Base-by-base conservation (phyloP, 2,113 vertebrate genomes). In the Corythornis madagascariensis region DNA sequence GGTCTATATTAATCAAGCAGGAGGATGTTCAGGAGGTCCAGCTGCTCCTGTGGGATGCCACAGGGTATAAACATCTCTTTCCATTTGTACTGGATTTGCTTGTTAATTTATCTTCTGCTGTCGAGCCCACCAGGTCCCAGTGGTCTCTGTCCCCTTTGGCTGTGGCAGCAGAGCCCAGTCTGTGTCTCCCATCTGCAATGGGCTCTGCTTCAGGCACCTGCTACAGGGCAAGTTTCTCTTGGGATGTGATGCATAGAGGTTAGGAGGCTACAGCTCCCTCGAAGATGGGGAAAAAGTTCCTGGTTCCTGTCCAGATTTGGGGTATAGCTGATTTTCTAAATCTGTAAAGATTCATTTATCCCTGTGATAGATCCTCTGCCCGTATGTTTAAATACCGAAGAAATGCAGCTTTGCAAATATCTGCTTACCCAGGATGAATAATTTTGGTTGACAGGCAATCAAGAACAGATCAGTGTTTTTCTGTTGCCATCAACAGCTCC, bases 71-170 rank as follows among this genome's bases (percentile, higher is more conserved):
- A 14, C 4, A 21, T 1, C 17, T 86, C 26, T 35, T 64, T 59
- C 59, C 25, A 4, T 53, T 61, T 21, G 1, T 24, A 7, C 33
- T 9, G 2, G 8, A 2, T 88, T 78, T 17, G 29, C 19, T 52
- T 40, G 11, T 45, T 66, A 9, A 33, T 86, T 69, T 28, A 31
- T 35, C 48, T 86, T 25, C 24, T 61, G 53, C 33, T 40, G 11
- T 11, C 35, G 31, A 43, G 9, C 15, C 11, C 3, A 0, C 10
- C 0, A 0, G 55, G 40, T 35, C 61, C 45, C 7, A 0, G 3
- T 13, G 53, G 29, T 48, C 50, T 26, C 20, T 2, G 1, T 22
- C 19, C n/a, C 33, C 31, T 28, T n/a, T 5, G 45, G 53, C 50
- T 17, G 21, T 15, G 63, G 11, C 50, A 40, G 47, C 0, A 0